Percentiles rank a stretch among this genome's conserved stretches.
phyloP scores from a whole-genome alignment of 2,797 vertebrate genomes.

The Phalanger gymnotis region DNA sequence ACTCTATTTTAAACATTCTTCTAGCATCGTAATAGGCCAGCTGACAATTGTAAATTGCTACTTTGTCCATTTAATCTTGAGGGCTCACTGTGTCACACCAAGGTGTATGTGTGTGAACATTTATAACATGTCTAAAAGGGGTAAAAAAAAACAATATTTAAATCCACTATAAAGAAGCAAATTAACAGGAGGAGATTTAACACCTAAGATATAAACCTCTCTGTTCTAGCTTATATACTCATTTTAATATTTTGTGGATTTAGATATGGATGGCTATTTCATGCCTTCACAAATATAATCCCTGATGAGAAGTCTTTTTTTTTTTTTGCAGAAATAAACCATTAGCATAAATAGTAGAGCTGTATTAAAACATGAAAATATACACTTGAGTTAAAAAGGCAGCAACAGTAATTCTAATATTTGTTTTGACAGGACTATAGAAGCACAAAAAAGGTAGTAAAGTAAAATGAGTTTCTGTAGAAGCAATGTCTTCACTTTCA shows the following conservation, averaged over 20 bases:
- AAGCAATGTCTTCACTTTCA: conserved; percentile 19
- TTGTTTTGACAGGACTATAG: conserved; percentile 29
- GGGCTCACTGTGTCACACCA: not conserved
- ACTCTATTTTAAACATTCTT: not conserved
- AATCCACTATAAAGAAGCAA: conserved; percentile 16
- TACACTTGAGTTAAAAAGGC: not conserved
- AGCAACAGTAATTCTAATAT: not conserved
- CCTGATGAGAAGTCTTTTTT: not conserved
- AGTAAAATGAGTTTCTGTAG: conserved; percentile 27
- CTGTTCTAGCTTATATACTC: conserved; percentile 4
- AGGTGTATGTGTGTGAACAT: not conserved
- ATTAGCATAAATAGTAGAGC: conserved; percentile 28
- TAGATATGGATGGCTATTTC: not conserved
- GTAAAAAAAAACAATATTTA: not conserved
- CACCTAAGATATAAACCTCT: conserved; percentile 1
- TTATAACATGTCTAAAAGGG: conserved; percentile 17
- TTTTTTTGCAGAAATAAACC: not conserved
- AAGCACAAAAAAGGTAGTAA: conserved; percentile 28
- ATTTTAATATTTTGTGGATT: not conserved
- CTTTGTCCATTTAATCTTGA: not conserved
- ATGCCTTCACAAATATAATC: conserved; percentile 6
- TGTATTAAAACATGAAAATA: conserved; percentile 26
- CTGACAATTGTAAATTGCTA: not conserved
- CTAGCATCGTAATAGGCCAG: not conserved
- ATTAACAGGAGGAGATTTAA: conserved; percentile 23